Percentiles rank a stretch among this genome's conserved stretches.
These are phyloP conservation scores for Drosophila nr. perissopoda DNA, from an alignment of 2,888 invertebrate genomes.

Conservation along the genomic window DNA sequence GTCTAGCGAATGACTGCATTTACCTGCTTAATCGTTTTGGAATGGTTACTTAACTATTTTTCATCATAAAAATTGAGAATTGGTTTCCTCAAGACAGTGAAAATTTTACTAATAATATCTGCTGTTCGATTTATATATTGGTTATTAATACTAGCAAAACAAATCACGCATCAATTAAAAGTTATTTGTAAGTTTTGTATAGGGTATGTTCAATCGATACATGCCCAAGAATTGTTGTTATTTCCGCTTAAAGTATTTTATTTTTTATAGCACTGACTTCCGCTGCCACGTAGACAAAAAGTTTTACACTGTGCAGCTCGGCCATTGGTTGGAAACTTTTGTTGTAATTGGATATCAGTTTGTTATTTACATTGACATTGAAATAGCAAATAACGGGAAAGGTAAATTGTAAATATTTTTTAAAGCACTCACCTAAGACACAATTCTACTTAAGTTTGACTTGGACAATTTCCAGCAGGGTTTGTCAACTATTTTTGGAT, in stretches of 20 bases:
- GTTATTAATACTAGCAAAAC: rapidly evolving
- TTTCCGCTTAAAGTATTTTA: conserved; percentile 65
- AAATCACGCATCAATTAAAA: not conserved
- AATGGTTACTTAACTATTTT: no score
- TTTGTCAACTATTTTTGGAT: not conserved
- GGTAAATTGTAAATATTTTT: not conserved
- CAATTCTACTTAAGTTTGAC: not conserved
- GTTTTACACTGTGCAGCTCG: conserved; percentile 30
- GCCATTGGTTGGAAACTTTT: not conserved
- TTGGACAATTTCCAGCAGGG: not conserved
- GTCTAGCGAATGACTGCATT: not conserved
- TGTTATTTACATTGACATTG: conserved; percentile 14
- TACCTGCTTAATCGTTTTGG: not conserved
- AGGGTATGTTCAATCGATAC: conserved; percentile 29
- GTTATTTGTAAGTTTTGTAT: not conserved
- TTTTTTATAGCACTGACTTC: conserved; percentile 66
- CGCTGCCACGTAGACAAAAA: conserved; percentile 63
- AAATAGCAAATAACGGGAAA: not conserved
- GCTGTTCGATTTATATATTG: no score
- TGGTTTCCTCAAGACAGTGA: no score
- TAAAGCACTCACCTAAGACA: not conserved
- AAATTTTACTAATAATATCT: no score
- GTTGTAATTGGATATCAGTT: not conserved
- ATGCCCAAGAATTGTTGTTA: conserved; percentile 46
- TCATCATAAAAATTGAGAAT: no score